Evolutionary conservation across 2,113 vertebrate species (phyloP).

Genomic region (Triplophysa dalaica): DNA sequence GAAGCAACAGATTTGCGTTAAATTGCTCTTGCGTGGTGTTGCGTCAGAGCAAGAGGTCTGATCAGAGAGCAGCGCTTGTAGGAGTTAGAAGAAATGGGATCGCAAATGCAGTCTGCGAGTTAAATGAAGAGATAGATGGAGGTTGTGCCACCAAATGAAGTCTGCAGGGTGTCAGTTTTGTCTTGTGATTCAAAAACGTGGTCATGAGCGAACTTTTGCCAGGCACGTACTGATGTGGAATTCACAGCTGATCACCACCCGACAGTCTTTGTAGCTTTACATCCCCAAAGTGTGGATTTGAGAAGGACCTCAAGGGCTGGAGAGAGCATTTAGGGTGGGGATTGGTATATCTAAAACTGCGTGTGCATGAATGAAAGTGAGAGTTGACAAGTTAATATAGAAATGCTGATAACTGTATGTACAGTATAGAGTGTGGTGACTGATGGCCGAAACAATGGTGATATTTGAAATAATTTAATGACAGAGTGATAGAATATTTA

Average conservation of each 20-base stretch:
- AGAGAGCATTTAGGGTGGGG: too few species aligned
- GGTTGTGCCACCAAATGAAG: neutral
- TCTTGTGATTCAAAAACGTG: neutral
- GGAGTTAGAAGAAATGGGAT: neutral
- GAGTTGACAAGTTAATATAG: neutral
- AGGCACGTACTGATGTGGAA: neutral
- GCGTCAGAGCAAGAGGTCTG: constrained; percentile 43
- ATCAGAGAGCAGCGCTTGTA: neutral
- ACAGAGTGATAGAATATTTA: too few species aligned
- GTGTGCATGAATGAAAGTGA: neutral
- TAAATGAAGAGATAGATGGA: neutral
- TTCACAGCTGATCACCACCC: neutral
- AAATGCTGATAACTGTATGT: too few species aligned
- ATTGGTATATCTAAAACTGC: neutral
- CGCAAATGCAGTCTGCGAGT: neutral
- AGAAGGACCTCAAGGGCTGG: too few species aligned
- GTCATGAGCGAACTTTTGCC: neutral
- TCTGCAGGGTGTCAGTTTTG: neutral
- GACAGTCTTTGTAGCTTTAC: neutral
- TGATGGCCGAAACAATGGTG: too few species aligned
- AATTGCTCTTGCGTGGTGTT: constrained; percentile 52
- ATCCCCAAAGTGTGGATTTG: neutral
- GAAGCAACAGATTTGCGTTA: constrained; percentile 25
- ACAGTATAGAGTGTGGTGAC: too few species aligned
- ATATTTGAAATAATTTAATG: too few species aligned